These are phyloP conservation scores for Dysidea cf. avara DNA, from an alignment of 37 sponge, comb jelly and placozoan species.

Conservation along the genomic window DNA sequence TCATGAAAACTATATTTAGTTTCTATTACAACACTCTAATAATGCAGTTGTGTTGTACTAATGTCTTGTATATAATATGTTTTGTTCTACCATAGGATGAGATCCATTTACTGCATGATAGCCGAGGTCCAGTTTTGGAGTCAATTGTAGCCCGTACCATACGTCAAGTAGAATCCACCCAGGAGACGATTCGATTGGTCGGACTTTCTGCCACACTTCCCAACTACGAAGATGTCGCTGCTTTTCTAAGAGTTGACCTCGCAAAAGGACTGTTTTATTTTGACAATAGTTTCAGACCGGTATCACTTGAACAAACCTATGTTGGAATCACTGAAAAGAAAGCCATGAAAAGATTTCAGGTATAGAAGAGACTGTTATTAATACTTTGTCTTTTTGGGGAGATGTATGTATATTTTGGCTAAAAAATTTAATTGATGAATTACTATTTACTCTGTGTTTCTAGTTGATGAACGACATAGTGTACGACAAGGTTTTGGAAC, in stretches of 20 bases:
- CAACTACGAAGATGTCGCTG: conserved; percentile 96
- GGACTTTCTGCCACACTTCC: conserved; percentile 99
- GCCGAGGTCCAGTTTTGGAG: conserved; percentile 97
- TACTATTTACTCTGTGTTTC: conserved; percentile 4
- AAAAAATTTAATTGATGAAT: neutral
- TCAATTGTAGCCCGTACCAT: conserved; percentile 93
- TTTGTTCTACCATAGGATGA: conserved; percentile 78
- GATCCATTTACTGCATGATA: conserved; percentile 96
- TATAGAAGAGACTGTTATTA: neutral
- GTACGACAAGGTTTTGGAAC: conserved; percentile 97
- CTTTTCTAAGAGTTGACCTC: conserved; percentile 91
- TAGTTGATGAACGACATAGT: conserved; percentile 96
- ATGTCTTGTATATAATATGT: too few relatives aligned
- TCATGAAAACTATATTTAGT: conserved; percentile 17
- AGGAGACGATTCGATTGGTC: conserved; percentile 86
- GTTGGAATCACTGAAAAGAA: conserved; percentile 97
- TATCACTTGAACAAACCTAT: conserved; percentile 94
- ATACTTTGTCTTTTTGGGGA: neutral
- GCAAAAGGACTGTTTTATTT: conserved; percentile 97
- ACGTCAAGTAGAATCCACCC: conserved; percentile 94
- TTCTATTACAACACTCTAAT: too few relatives aligned
- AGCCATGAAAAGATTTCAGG: conserved; percentile 92
- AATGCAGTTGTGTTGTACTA: too few relatives aligned
- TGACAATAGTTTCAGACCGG: conserved; percentile 97
- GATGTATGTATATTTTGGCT: neutral